A percentile compares a stretch with the other conserved stretches of the same genome.
Evolutionary conservation across 1,140 invertebrate genomes (phyloP).

Genomic region (Pogonomyrmex californicus): DNA sequence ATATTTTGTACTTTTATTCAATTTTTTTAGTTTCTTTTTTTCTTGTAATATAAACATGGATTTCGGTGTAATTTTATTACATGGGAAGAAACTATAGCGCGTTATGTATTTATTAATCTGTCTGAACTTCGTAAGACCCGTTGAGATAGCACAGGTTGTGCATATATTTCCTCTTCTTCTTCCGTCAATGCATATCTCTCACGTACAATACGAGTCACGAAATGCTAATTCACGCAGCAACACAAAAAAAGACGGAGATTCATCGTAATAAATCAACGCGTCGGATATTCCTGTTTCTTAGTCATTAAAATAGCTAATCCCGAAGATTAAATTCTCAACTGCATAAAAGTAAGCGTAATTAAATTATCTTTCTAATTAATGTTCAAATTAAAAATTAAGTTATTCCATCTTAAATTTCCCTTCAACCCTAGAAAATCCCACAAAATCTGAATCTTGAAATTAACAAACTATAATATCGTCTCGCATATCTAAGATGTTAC

Average conservation of each 20-base stretch:
- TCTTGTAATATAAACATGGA: background rate
- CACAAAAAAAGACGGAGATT: background rate
- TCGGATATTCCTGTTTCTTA: constrained; percentile 16
- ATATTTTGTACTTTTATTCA: constrained; percentile 1
- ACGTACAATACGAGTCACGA: constrained; percentile 30
- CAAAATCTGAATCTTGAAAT: background rate
- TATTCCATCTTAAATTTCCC: background rate
- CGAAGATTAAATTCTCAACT: constrained; percentile 22
- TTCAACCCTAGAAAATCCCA: background rate
- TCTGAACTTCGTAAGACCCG: background rate
- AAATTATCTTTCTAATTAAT: constrained; percentile 1
- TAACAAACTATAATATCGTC: background rate
- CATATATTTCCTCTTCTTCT: constrained; percentile 27
- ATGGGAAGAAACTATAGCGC: background rate
- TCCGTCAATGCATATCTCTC: constrained; percentile 9
- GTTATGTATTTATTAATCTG: constrained; percentile 25
- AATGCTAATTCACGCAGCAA: constrained; percentile 24
- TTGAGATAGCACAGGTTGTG: background rate
- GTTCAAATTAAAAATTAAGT: background rate
- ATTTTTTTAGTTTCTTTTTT: background rate
- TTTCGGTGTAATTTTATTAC: background rate
- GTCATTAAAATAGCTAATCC: background rate
- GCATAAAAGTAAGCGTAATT: background rate
- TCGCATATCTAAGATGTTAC: background rate
- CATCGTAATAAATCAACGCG: constrained; percentile 40